Base-by-base conservation (phyloP, 2,113 vertebrate genomes). In the Protobothrops flavoviridis region DNA sequence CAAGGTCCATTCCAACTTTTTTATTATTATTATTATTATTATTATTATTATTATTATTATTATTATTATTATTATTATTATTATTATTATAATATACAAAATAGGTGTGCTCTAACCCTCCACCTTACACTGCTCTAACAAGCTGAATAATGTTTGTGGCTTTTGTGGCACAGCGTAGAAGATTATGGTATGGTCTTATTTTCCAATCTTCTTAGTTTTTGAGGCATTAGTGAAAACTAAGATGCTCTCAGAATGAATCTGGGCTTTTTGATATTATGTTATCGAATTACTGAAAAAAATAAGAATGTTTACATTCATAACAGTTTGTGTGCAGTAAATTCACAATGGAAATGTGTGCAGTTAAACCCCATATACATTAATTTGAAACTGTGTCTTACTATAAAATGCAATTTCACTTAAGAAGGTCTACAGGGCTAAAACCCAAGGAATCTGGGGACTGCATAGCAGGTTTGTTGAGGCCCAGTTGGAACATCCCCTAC, bases 321-420 rank as follows among this genome's bases (percentile, higher is more conserved):
- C 17, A 64, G 57, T 88, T 92, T 88, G 89, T 33, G 24, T 85
- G 29, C 39, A 87, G 26, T 87, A 87, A 52, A 45, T 61, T 61
- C 81, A 74, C 33, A n/a, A 10, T 56, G 85, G 53, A 57, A 43
- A 10, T 39, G 48, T 50, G 15, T 81, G 39, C 39, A 90, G 53
- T 43, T 39, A 89, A 53, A 81, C 13, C 20, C 55, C 56, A 10
- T n/a, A 43, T n/a, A 24, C 26, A 20, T 39, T 88, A 33, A 61
- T 61, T 52, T 61, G 81, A 87, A 87, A 92, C 15, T 45, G 55
- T 55, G 3, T 5, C 53, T 53, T 12, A 45, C 15, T 59, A 55
- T 53, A 74, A 21, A 21, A 23, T 23, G 45, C 85, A 69, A 17
- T 23, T 50, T 92, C 94, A 96, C 95, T 92, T 94, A 94, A 95